Conservation (phyloP, 35 echinoderm and acorn worm species). For the Chiridota heheva region DNA sequence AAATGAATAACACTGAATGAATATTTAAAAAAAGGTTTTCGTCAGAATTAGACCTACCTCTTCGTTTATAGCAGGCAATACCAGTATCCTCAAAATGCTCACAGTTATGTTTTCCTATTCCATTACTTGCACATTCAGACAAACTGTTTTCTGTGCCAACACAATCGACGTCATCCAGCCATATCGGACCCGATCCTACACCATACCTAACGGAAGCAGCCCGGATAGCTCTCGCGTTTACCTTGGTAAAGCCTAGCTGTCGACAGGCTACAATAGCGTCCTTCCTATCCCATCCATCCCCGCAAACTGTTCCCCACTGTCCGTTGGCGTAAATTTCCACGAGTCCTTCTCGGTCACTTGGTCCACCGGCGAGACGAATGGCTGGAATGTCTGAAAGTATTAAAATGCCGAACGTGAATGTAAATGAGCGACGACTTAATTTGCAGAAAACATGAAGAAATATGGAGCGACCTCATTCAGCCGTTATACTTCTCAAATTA, state of each 20-base stretch:
- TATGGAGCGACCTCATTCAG: no score
- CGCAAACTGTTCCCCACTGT: slow-evolving; percentile 42
- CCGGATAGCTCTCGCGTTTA: neutral
- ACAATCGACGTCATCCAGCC: slow-evolving; percentile 43
- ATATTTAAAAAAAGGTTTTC: no score
- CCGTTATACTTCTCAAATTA: no score
- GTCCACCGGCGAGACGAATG: neutral
- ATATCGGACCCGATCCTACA: neutral
- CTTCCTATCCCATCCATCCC: neutral
- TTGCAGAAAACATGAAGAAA: no score
- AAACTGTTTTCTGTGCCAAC: slow-evolving; percentile 10
- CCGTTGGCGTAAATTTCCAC: slow-evolving; percentile 25
- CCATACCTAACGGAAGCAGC: neutral
- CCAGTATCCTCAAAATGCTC: slow-evolving; percentile 46
- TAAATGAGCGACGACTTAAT: no score
- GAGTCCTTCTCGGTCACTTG: slow-evolving; percentile 1
- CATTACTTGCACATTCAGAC: slow-evolving; percentile 4
- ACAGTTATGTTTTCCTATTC: slow-evolving; percentile 9
- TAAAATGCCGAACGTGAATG: no score
- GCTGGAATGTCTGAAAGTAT: no score
- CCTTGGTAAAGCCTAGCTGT: slow-evolving; percentile 23
- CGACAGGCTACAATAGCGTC: slow-evolving; percentile 31
- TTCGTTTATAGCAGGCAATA: no score
- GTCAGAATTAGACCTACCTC: no score
- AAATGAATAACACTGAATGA: no score